Conservation (phyloP, 1,140 invertebrate genomes). For the Capitella teleta region DNA sequence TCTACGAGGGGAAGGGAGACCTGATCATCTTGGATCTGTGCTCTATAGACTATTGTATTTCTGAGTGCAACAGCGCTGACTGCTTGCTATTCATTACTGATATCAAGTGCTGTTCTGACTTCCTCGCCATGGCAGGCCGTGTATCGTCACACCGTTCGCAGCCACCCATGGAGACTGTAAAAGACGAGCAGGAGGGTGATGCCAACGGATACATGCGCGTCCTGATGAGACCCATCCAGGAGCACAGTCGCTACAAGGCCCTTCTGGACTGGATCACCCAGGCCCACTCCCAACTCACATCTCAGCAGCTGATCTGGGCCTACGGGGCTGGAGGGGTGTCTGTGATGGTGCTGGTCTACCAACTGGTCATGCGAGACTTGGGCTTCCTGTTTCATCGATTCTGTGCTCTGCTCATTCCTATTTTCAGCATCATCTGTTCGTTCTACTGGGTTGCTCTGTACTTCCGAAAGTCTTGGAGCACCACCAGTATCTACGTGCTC, state of each 20-base stretch:
- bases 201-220: slow-evolving; percentile 37
- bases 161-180: slow-evolving; percentile 20
- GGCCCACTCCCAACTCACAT: slow-evolving; percentile 21
- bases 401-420: slow-evolving; percentile 32
- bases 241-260: slow-evolving; percentile 26
- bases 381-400: slow-evolving; percentile 30
- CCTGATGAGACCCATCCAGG: slow-evolving; percentile 32
- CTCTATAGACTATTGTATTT: too few relatives aligned
- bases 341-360: slow-evolving; percentile 22
- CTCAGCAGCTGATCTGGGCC: slow-evolving; percentile 24
- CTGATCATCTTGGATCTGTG: background rate
- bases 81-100: background rate
- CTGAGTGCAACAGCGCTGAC: background rate
- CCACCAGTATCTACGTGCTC: slow-evolving; percentile 38
- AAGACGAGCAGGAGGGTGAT: slow-evolving; percentile 30
- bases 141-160: background rate
- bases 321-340: slow-evolving; percentile 23
- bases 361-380: slow-evolving; percentile 29
- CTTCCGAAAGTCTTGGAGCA: slow-evolving; percentile 36
- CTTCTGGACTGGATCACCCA: slow-evolving; percentile 28
- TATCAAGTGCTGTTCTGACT: background rate
- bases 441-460: slow-evolving; percentile 39
- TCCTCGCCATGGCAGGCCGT: background rate
- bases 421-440: slow-evolving; percentile 35
- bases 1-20: too few relatives aligned